phyloP scores from a whole-genome alignment of 2,797 vertebrate species.

The Anomalospiza imberbis region DNA sequence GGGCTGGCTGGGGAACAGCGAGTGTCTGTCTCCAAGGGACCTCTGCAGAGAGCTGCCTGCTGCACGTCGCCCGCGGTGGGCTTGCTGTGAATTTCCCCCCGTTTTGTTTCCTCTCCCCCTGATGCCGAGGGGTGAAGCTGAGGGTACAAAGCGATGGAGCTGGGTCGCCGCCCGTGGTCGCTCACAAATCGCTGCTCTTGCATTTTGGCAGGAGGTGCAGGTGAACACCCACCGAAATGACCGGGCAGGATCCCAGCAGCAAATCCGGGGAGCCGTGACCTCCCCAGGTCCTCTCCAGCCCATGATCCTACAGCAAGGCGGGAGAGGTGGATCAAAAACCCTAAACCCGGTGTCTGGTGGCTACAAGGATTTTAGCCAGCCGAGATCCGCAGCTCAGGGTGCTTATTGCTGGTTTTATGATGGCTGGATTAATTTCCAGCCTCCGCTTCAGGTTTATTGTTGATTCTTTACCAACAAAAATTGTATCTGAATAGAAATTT shows the following conservation, averaged over 20 bases:
- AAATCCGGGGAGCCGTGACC: neutral
- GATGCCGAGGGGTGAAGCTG: neutral
- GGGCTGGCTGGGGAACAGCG: neutral
- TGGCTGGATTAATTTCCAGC: neutral
- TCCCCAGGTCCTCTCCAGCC: neutral
- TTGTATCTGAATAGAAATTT: neutral
- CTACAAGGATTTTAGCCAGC: neutral
- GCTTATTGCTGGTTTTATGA: neutral
- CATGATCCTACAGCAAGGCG: fast-evolving
- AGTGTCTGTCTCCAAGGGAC: neutral
- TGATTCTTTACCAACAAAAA: neutral
- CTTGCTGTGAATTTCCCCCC: neutral
- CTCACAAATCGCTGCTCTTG: fast-evolving
- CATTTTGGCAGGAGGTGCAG: fast-evolving
- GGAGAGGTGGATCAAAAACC: neutral
- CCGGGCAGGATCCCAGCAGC: neutral
- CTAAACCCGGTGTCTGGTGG: fast-evolving
- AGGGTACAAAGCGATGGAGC: neutral
- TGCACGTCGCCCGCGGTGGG: neutral
- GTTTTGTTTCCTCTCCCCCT: neutral
- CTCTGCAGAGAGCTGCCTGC: neutral
- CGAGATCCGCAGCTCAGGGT: neutral
- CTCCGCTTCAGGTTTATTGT: neutral
- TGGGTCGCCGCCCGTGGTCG: fast-evolving
- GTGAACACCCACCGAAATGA: fast-evolving